Percentiles rank a stretch among this genome's conserved stretches.
These are phyloP conservation scores for Lissonota sp. DNA, from an alignment of 2,888 invertebrate species.

Conservation along the genomic window DNA sequence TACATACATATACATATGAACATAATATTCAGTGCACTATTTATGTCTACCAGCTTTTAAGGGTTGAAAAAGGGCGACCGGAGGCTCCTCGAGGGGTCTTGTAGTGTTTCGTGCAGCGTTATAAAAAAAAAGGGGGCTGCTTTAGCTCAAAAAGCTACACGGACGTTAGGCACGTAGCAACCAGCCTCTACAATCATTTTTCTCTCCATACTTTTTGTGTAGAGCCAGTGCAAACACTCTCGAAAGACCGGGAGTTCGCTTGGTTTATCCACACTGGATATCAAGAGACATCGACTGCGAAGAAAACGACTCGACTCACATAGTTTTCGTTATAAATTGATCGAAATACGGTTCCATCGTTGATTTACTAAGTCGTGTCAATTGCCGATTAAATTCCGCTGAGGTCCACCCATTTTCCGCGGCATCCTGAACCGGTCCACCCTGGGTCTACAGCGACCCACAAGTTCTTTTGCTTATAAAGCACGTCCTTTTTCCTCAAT, in stretches of 20 bases:
- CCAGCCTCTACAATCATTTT: slow-evolving; percentile 73
- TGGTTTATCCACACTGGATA: slow-evolving; percentile 45
- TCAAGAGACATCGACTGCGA: too few relatives aligned
- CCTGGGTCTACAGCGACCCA: too few relatives aligned
- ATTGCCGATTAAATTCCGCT: too few relatives aligned
- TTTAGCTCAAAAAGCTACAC: slow-evolving; percentile 55
- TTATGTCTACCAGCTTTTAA: slow-evolving; percentile 31
- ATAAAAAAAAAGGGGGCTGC: slow-evolving; percentile 66
- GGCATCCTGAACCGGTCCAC: too few relatives aligned
- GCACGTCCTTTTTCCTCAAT: too few relatives aligned
- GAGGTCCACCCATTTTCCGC: too few relatives aligned
- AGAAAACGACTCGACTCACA: too few relatives aligned
- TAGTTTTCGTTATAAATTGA: too few relatives aligned
- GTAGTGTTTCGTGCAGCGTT: slow-evolving; percentile 78
- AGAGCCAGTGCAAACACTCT: slow-evolving; percentile 73
- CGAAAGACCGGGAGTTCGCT: slow-evolving; percentile 70
- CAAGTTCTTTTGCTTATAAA: too few relatives aligned
- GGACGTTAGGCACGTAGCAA: slow-evolving; percentile 54
- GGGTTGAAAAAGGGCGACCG: slow-evolving; percentile 62
- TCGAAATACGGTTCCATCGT: too few relatives aligned
- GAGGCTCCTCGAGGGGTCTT: slow-evolving; percentile 70
- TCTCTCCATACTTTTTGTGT: slow-evolving; percentile 25
- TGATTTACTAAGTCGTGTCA: too few relatives aligned
- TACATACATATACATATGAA: background rate
- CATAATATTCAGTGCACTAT: background rate